phyloP scores from a whole-genome alignment of 2,888 invertebrate genomes.

The Chrysotoxum bicinctum region DNA sequence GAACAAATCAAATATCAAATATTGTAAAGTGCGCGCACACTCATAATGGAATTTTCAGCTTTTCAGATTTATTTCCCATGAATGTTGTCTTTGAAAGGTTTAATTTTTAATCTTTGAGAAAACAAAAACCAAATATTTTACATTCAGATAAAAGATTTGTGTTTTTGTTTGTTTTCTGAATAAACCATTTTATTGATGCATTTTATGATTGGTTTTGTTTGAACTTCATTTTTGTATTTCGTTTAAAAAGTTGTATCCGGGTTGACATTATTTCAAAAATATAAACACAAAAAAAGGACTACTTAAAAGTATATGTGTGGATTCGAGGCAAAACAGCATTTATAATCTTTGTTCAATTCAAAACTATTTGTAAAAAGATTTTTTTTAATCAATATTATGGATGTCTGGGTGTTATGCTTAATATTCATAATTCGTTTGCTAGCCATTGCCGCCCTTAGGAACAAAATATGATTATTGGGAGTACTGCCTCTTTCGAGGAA shows the following conservation, averaged over 20 bases:
- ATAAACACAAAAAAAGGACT: no score
- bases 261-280: not conserved
- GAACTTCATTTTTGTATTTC: not conserved
- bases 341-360: no score
- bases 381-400: no score
- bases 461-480: no score
- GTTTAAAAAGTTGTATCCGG: not conserved
- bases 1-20: conserved; percentile 62
- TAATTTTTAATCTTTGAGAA: conserved; percentile 50
- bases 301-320: no score
- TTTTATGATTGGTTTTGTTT: not conserved
- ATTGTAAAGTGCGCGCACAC: conserved; percentile 32
- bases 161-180: conserved; percentile 39
- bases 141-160: conserved; percentile 50
- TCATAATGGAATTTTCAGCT: conserved; percentile 34
- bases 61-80: conserved; percentile 65
- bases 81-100: conserved; percentile 37
- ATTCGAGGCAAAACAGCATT: no score
- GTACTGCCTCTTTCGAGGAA: no score
- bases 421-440: no score
- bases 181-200: not conserved
- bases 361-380: no score
- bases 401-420: no score
- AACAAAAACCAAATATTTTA: conserved; percentile 55
- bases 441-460: no score